These are phyloP conservation scores for Chalcis sispes DNA, from an alignment of 2,888 invertebrate species.

Conservation along the genomic window DNA sequence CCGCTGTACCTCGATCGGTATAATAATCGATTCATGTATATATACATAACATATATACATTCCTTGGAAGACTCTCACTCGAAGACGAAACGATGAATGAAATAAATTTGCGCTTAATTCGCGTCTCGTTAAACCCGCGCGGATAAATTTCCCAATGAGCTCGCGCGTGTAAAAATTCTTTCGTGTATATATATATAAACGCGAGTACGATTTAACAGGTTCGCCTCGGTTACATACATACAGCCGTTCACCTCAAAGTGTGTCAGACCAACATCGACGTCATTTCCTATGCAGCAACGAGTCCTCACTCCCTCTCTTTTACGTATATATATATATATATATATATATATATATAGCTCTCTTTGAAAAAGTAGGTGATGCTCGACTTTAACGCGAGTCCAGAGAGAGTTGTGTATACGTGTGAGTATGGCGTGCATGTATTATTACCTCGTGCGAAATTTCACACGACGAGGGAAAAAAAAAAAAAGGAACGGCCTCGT, in stretches of 20 bases:
- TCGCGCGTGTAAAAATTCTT: background rate
- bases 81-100: too few species aligned
- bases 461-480: too few species aligned
- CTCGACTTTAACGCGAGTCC: too few species aligned
- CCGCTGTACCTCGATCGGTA: background rate
- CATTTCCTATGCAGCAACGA: conserved; percentile 52
- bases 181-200: background rate
- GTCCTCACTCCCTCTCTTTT: too few species aligned
- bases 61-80: background rate
- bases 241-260: conserved; percentile 45
- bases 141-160: too few species aligned
- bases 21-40: background rate
- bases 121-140: too few species aligned
- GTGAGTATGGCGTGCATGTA: too few species aligned
- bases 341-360: background rate
- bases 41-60: background rate
- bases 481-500: too few species aligned
- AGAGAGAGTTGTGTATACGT: too few species aligned
- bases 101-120: too few species aligned
- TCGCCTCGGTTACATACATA: too few species aligned
- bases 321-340: background rate
- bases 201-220: conserved; percentile 32
- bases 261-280: conserved; percentile 48
- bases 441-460: too few species aligned
- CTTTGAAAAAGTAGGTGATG: conserved; percentile 41